These are phyloP conservation scores for Ranitomeya imitator DNA, from an alignment of 2,113 vertebrate species.

Conservation along the genomic window DNA sequence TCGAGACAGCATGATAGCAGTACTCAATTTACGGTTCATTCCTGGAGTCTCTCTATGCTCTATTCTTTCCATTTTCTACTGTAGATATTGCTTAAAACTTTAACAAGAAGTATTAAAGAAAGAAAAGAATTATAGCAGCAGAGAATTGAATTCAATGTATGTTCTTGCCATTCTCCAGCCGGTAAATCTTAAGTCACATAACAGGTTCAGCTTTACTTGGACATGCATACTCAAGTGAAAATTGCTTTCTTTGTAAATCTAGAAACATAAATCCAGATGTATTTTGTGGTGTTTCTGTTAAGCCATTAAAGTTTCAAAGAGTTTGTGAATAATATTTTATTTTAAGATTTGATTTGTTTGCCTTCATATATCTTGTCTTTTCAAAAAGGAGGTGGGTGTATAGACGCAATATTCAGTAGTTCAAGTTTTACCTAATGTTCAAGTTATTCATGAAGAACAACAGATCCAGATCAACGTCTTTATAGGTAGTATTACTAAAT, in stretches of 20 bases:
- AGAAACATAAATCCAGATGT: constrained; percentile 25
- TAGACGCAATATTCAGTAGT: neutral
- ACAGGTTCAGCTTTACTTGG: constrained; percentile 34
- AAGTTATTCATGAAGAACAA: neutral
- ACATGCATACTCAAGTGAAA: constrained; percentile 34
- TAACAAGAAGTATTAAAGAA: constrained; percentile 10
- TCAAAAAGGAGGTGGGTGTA: neutral
- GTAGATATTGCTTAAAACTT: neutral
- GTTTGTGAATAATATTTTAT: neutral
- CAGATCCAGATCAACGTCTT: neutral
- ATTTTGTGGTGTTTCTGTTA: constrained; percentile 14
- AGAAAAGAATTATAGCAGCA: constrained; percentile 25
- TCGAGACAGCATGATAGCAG: neutral
- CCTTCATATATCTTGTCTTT: neutral
- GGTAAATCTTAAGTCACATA: constrained; percentile 34
- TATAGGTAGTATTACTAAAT: neutral
- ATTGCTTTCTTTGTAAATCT: constrained; percentile 43
- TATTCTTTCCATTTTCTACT: neutral
- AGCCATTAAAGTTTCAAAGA: neutral
- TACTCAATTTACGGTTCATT: neutral
- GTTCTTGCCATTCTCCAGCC: neutral
- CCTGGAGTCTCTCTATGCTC: neutral
- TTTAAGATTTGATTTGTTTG: constrained; percentile 4
- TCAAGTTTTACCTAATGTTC: neutral
- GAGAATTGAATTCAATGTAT: constrained; percentile 28